Percentiles rank a stretch among this genome's conserved stretches.
phyloP scores from a whole-genome alignment of 2,113 vertebrate species.

The Pseudorasbora parva region DNA sequence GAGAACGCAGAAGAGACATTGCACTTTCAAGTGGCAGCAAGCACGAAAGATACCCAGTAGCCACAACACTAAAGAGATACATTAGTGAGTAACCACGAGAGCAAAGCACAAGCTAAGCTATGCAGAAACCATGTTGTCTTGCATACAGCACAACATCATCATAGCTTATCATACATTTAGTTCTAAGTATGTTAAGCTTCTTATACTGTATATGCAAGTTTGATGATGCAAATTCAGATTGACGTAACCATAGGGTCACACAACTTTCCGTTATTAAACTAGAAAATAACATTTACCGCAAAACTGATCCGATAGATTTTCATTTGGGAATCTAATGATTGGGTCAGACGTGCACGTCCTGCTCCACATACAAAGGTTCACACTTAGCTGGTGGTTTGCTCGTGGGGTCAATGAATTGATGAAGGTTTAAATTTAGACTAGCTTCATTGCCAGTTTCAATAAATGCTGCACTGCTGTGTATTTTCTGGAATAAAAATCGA shows the following conservation, averaged over 20 bases:
- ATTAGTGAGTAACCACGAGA: conserved; percentile 9
- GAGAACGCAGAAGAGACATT: not conserved
- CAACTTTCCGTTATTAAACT: not conserved
- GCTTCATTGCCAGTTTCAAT: not conserved
- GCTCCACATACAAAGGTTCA: conserved; percentile 11
- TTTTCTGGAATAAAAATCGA: too few relatives aligned
- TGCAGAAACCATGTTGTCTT: not conserved
- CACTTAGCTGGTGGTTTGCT: conserved; percentile 22
- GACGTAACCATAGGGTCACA: not conserved
- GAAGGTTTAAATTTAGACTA: conserved; percentile 56
- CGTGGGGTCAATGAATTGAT: conserved; percentile 56
- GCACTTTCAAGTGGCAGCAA: not conserved
- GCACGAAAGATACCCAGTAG: conserved; percentile 10
- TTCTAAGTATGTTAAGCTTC: too few relatives aligned
- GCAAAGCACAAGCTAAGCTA: not conserved
- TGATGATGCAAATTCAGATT: not conserved
- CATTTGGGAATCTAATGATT: not conserved
- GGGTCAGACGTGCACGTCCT: not conserved
- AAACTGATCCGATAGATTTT: not conserved
- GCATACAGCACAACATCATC: not conserved
- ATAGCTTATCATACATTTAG: not conserved
- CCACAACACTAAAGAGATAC: conserved; percentile 10
- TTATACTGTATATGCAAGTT: not conserved
- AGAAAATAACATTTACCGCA: not conserved
- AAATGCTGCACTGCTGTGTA: not conserved